Conservation (phyloP, 2,888 invertebrate species). For the Eurois occulta region DNA sequence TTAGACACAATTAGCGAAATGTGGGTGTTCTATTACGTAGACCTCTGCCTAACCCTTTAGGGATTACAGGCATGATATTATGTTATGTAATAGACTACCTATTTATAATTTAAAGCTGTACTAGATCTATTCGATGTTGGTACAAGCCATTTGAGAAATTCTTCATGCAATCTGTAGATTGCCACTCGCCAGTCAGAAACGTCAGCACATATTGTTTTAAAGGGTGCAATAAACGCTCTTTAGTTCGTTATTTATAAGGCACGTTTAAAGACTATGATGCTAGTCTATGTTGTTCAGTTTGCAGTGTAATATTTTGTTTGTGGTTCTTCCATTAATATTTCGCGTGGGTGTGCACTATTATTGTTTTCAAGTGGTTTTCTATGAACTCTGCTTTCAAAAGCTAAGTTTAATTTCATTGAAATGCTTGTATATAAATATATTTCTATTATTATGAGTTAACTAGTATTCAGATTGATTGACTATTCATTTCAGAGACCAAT, state of each 20-base stretch:
- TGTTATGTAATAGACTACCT: too few species aligned
- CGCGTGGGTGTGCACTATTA: not conserved
- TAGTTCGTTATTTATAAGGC: not conserved
- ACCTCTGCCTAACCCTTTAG: too few species aligned
- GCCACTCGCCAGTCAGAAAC: not conserved
- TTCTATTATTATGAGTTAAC: not conserved
- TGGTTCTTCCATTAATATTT: not conserved
- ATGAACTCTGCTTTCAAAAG: too few species aligned
- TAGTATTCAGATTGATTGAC: not conserved
- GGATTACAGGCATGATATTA: too few species aligned
- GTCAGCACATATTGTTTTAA: not conserved
- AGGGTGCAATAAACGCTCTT: not conserved
- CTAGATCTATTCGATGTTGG: not conserved
- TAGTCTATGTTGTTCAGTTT: not conserved
- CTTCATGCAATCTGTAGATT: not conserved
- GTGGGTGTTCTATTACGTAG: too few species aligned
- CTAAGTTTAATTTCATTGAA: not conserved
- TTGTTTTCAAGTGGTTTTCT: not conserved
- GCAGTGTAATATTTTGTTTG: constrained; percentile 1
- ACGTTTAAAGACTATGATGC: not conserved
- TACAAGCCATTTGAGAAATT: not conserved
- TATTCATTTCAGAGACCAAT: not conserved
- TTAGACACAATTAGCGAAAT: too few species aligned
- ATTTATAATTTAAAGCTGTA: too few species aligned
- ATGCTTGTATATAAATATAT: not conserved